Base-by-base conservation (phyloP, 37 sponge, comb jelly and placozoan genomes). In the Amphimedon queenslandica region DNA sequence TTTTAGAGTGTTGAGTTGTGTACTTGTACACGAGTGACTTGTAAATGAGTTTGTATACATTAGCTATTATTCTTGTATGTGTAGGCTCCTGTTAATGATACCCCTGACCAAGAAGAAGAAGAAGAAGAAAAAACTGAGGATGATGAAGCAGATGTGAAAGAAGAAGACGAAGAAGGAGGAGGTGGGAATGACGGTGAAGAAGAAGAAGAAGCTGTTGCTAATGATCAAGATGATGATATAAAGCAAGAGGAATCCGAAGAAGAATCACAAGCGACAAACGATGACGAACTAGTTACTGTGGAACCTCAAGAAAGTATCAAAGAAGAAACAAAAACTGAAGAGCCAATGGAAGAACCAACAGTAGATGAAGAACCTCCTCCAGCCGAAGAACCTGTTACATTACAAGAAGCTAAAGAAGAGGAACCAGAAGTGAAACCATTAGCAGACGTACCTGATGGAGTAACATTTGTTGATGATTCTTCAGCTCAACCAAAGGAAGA, bases 191-290 rank as follows among this genome's bases (percentile, higher is more conserved):
- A 34, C 35, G 69, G 21, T 34, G 27, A n/a, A 32, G 57, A 27
- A 25, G 70, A 37, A 23, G 70, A 56, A 27, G 79, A 37, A 1
- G 70, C 10, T 3, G n/a, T n/a, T n/a, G n/a, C n/a, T n/a, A n/a
- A n/a, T n/a, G n/a, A n/a, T n/a, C n/a, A n/a, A n/a, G n/a, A n/a
- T n/a, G n/a, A n/a, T n/a, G n/a, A n/a, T n/a, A n/a, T n/a, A n/a
- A 55, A 55, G 58, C 41, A 33, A 38, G 70, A 34, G 70, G 41
- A 30, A 2, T 37, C 66, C 1, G 30, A 56, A 13, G 67, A 3
- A 58, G 65, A 63, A 34, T 64, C n/a, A 36, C 4, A 16, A 55
- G 55, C 23, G 20, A 42, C 27, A 11, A 25, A 34, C 3, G 74
- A 57, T 5, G 40, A 57, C 18, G 63, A 73, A 16, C 16, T 63